Evolutionary conservation across 1,140 invertebrate species (phyloP).

Genomic region (Pantala flavescens): DNA sequence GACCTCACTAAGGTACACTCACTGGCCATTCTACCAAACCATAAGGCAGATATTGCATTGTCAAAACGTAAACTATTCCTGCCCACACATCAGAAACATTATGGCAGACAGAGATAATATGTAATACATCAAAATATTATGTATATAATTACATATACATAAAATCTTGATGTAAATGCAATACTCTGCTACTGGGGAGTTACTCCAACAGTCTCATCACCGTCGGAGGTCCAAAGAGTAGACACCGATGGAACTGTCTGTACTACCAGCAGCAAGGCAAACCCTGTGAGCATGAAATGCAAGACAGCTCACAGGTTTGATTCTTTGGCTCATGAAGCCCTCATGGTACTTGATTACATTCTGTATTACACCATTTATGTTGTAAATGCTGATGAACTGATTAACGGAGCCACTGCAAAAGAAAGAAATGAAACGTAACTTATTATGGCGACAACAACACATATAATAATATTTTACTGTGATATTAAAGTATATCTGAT

Average conservation of each 20-base stretch:
- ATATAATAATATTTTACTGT: no score
- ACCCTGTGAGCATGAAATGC: constrained; percentile 77
- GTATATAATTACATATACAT: no score
- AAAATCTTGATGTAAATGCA: constrained; percentile 8
- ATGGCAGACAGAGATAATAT: no score
- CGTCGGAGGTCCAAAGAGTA: constrained; percentile 55
- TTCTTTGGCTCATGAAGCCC: constrained; percentile 79
- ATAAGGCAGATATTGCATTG: background rate
- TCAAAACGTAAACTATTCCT: no score
- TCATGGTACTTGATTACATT: constrained; percentile 74
- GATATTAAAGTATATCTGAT: constrained; percentile 11
- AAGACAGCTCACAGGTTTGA: constrained; percentile 72
- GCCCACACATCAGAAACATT: no score
- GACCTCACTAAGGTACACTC: background rate
- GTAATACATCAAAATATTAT: no score
- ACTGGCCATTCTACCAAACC: background rate
- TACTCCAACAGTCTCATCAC: constrained; percentile 35
- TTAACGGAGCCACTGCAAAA: constrained; percentile 64
- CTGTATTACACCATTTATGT: constrained; percentile 53
- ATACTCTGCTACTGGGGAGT: background rate
- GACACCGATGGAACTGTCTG: constrained; percentile 65
- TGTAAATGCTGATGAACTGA: constrained; percentile 71
- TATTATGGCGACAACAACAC: no score
- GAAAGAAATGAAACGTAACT: constrained; percentile 24
- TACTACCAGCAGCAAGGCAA: constrained; percentile 62